Base-by-base conservation (phyloP, 2,888 invertebrate species). In the Margaritifera margaritifera region DNA sequence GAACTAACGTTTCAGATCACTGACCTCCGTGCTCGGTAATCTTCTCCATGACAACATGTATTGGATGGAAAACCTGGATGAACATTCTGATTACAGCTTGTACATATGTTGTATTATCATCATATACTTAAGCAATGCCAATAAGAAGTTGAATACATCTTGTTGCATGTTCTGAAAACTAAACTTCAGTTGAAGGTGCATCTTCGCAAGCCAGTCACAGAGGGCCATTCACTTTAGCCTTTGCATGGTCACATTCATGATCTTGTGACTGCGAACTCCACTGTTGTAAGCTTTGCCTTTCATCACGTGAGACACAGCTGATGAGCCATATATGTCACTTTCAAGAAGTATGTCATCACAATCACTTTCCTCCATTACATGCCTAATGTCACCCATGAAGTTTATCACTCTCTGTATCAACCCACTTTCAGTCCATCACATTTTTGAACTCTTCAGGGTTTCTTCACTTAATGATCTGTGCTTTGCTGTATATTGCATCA, bases 401-500 rank as follows among this genome's bases (percentile, higher is more conserved):
- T 68, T 64, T 61, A 68, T 67, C 11, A 60, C 71, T 64, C 71
- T 66, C 19, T 67, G 67, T 63, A 71, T 67, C n/a, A n/a, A 51
- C 71, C 66, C 67, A 71, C 61, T 58, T 67, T 64, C 63, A 71
- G 25, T 50, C 67, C 63, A 63, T 71, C 71, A 62, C 58, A n/a
- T n/a, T 59, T 50, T 58, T 55, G 59, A 71, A 71, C 52, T 67
- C 60, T 24, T 60, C 55, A 24, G 64, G 22, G 52, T 62, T 62
- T 62, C 62, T 66, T 66, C 70, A 70, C 53, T 71, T n/a, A n/a
- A n/a, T n/a, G n/a, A n/a, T n/a, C n/a, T n/a, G n/a, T n/a, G n/a
- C n/a, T n/a, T n/a, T n/a, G 57, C 71, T 67, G 59, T 70, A 70
- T 57, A 70, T 70, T 22, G 70, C 66, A 54, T 70, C 70, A 51